Base-by-base conservation (phyloP, 2,113 vertebrate species). In the Pleuronectes platessa region DNA sequence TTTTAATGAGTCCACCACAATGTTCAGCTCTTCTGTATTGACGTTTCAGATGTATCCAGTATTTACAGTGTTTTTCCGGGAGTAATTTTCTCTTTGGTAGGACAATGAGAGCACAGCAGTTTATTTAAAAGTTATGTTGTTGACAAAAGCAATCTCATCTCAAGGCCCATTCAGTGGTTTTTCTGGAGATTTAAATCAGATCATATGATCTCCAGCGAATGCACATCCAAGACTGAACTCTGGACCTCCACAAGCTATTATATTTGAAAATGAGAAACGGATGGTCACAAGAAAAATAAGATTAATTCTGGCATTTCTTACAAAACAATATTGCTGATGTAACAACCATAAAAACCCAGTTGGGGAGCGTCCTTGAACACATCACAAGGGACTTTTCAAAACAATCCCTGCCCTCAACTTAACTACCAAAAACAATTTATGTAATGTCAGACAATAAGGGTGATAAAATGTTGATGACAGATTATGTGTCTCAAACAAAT, bases 401-500 rank as follows among this genome's bases (percentile, higher is more conserved):
- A 18, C 47, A 79, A 27, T 47, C 58, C 37, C 59, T 31, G 37
- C 66, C 53, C 55, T 49, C 6, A 63, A 51, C 55, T 54, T 67
- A 83, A 83, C 63, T 26, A 67, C 70, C 11, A 61, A 24, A 73
- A 81, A 65, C 61, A 77, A 20, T 15, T 65, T 11, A 58, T 15
- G 9, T 31, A 76, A 76, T 53, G 68, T 27, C 69, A 63, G 53
- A 74, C 60, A 63, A 68, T 3, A 24, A 42, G 67, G 12, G 58
- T 31, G 73, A 74, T 77, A 55, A 70, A 58, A 68, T 26, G 64
- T 55, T 80, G 40, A 70, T 2, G 45, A 56, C 0, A 3, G 63
- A 76, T 59, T 77, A 47, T 1, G n/a, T 2, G 49, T 6, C 37
- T 55, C 62, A 60, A 65, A 71, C 0, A 64, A 47, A 11, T n/a